Conservation (phyloP, 2,888 invertebrate species). For the Disparrhopalites patrizii region DNA sequence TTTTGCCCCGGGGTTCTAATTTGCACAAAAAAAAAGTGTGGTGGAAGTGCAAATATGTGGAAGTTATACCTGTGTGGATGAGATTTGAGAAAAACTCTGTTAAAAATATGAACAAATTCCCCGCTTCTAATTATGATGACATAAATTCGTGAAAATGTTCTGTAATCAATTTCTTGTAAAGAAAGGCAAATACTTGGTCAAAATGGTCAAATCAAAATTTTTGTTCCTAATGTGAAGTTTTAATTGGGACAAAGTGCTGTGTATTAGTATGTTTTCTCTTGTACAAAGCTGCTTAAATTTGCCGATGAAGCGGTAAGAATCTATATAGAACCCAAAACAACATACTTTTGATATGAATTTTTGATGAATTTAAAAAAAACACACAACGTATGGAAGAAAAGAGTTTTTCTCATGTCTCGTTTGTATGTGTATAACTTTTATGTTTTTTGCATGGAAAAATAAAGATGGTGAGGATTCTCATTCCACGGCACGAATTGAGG, state of each 20-base stretch:
- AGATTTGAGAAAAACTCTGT: slow-evolving; percentile 45
- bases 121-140: background rate
- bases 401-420: slow-evolving; percentile 33
- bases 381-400: too few species aligned
- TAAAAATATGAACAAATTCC: background rate
- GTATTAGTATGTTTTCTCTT: too few species aligned
- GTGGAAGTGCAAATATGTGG: background rate
- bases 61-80: slow-evolving; percentile 3
- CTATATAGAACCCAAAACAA: too few species aligned
- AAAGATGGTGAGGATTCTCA: slow-evolving; percentile 44
- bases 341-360: too few species aligned
- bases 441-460: slow-evolving; percentile 14
- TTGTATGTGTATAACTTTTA: too few species aligned
- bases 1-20: too few species aligned
- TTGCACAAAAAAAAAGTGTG: background rate
- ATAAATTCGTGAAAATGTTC: background rate
- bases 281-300: too few species aligned
- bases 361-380: too few species aligned
- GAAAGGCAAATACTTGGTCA: slow-evolving; percentile 35
- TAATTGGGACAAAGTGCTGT: too few species aligned
- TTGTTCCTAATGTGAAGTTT: background rate
- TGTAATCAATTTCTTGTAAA: slow-evolving; percentile 9
- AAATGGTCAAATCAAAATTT: slow-evolving; percentile 22
- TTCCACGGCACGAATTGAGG: slow-evolving; percentile 46
- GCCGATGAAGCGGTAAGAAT: too few species aligned